Evolutionary conservation across 2,888 invertebrate genomes (phyloP).

Genomic region (Panzeria rudis): DNA sequence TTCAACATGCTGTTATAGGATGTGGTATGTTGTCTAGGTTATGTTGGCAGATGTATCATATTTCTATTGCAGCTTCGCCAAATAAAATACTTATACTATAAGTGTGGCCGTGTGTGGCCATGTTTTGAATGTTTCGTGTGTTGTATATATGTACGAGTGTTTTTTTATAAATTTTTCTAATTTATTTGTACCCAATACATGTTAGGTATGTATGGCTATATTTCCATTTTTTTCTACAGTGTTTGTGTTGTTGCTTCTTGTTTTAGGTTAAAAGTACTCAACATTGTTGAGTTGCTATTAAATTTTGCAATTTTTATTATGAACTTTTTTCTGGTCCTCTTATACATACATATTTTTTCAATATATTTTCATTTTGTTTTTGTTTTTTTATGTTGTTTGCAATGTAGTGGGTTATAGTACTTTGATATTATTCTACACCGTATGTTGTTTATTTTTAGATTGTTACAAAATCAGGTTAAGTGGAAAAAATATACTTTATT

Average conservation of each 20-base stretch:
- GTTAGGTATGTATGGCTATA: slow-evolving; percentile 43
- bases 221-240: slow-evolving; percentile 23
- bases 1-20: slow-evolving; percentile 65
- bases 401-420: slow-evolving; percentile 32
- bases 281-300: slow-evolving; percentile 71
- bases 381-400: slow-evolving; percentile 13
- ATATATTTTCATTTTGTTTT: slow-evolving; percentile 11
- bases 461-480: slow-evolving; percentile 72
- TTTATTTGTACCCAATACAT: slow-evolving; percentile 54
- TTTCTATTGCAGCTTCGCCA: not conserved
- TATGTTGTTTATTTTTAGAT: slow-evolving; percentile 66
- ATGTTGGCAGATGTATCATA: slow-evolving; percentile 23
- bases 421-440: slow-evolving; percentile 50
- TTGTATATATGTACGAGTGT: not conserved
- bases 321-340: slow-evolving; percentile 32
- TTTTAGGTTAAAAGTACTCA: slow-evolving; percentile 68
- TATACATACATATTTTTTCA: slow-evolving; percentile 31
- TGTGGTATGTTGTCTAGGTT: slow-evolving; percentile 62
- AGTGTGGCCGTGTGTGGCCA: slow-evolving; percentile 23
- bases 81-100: slow-evolving; percentile 2
- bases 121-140: slow-evolving; percentile 34
- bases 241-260: slow-evolving; percentile 48
- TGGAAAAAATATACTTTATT: slow-evolving; percentile 68
- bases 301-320: slow-evolving; percentile 71
- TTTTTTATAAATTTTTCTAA: slow-evolving; percentile 52